A percentile compares a stretch with the other conserved stretches of the same genome.
phyloP scores from a whole-genome alignment of 2,888 invertebrate genomes.

The Aphidius colemani region DNA sequence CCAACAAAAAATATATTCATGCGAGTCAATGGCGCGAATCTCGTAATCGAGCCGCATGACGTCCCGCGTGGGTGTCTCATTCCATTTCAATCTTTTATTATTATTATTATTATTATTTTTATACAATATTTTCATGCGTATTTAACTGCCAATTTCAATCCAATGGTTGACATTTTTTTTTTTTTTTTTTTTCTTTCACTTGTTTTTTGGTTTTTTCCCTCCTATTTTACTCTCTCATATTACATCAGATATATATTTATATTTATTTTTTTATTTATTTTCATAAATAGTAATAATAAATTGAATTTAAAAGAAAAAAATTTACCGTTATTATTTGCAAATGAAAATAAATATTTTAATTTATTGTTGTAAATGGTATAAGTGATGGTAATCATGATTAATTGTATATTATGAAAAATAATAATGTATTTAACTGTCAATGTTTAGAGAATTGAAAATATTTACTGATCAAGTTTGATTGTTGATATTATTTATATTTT shows the following conservation, averaged over 20 bases:
- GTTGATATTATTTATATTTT: too few relatives aligned
- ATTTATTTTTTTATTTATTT: conserved; percentile 8
- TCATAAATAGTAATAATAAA: neutral
- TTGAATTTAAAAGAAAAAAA: neutral
- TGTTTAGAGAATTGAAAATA: too few relatives aligned
- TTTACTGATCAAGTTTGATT: too few relatives aligned
- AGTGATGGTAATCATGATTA: too few relatives aligned
- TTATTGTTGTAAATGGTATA: neutral
- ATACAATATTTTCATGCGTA: conserved; percentile 3
- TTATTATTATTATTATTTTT: neutral
- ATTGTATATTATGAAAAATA: too few relatives aligned
- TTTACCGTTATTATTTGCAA: neutral
- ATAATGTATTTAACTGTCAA: too few relatives aligned
- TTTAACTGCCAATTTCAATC: neutral
- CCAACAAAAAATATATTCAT: neutral
- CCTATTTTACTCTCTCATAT: conserved; percentile 23
- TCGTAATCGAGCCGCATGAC: conserved; percentile 37
- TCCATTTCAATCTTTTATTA: conserved; percentile 21
- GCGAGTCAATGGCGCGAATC: conserved; percentile 37
- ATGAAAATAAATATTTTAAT: neutral
- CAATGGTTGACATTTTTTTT: neutral
- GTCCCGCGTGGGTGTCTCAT: conserved; percentile 37
- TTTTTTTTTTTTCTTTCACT: neutral
- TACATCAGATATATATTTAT: conserved; percentile 11
- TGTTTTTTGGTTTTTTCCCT: conserved; percentile 32